Evolutionary conservation across 2,113 vertebrate species (phyloP), one percentile per base, ranked within the genome.

Genomic region (Vicugna pacos): DNA sequence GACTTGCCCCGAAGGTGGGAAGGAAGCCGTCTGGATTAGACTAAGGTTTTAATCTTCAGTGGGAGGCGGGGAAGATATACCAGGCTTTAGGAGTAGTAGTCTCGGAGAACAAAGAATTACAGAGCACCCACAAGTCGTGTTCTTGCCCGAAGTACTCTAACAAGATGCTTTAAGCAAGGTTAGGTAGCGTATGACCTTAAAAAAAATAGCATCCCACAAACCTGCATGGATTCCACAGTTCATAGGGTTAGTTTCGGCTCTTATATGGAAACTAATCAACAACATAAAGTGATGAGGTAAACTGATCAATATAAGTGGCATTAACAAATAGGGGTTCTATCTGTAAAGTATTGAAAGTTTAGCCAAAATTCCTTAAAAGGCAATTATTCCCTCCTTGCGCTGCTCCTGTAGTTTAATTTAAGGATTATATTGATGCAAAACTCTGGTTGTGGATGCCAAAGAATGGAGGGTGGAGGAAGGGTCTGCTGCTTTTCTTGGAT

Each of bases 401-500:
- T 35, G 81, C 65, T 56, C 70, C 26, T 65, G 70, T 56, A 85
- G 87, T 84, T 93, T 65, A 38, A 86, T 95, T 92, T 88, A 93
- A 96, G 82, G 89, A 56, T 92, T 92, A 42, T 83, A 82, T 84
- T 67, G 80, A 72, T 92, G 97, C 94, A 64, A 79, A 97, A 87
- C 93, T 80, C 73, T 48, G 73, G 73, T 65, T 48, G 87, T 52
- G 46, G 94, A 52, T 89, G 96, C 93, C 92, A 95, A 17, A 84
- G 96, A 88, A 65, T 60, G 60, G 92, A 92, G 96, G 69, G 92
- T 95, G 97, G 95, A 89, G 72, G 94, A 85, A 92, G 95, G 88
- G 96, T 93, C 86, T 87, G n/a, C 70, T 82, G 97, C 97, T 97
- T 97, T 97, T 97, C 96, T 97, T 95, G 96, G 97, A 96, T 97